phyloP scores from a whole-genome alignment of 2,113 vertebrate species.

The Tachuris rubrigastra region DNA sequence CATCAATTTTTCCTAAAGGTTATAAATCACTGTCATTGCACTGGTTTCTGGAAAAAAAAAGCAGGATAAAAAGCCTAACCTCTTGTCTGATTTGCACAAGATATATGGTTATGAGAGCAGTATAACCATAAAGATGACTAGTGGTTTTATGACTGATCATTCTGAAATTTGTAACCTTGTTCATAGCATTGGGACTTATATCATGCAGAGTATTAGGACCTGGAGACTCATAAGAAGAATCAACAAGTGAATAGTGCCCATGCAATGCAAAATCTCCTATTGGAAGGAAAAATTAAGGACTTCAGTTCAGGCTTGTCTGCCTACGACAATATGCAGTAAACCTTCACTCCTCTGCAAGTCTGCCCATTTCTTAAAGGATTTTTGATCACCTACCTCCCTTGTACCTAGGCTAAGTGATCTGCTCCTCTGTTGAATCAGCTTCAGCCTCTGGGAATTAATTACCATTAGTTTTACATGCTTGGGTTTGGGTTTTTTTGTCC shows the following conservation, averaged over 20 bases:
- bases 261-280: background rate
- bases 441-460: background rate
- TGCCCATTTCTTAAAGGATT: background rate
- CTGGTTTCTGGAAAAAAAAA: background rate
- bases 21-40: background rate
- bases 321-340: background rate
- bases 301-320: background rate
- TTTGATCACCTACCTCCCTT: background rate
- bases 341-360: background rate
- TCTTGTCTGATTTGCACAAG: background rate
- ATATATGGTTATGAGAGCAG: background rate
- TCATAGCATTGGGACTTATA: background rate
- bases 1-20: background rate
- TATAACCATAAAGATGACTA: background rate
- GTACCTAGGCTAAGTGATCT: background rate
- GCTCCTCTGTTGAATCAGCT: background rate
- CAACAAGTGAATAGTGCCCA: background rate
- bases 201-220: background rate
- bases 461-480: background rate
- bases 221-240: background rate
- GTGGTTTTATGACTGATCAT: background rate
- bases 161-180: background rate
- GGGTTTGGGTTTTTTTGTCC: too few relatives aligned
- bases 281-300: background rate
- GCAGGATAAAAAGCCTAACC: background rate